phyloP scores from a whole-genome alignment of 1,140 invertebrate species.

The Meteorus sp. region DNA sequence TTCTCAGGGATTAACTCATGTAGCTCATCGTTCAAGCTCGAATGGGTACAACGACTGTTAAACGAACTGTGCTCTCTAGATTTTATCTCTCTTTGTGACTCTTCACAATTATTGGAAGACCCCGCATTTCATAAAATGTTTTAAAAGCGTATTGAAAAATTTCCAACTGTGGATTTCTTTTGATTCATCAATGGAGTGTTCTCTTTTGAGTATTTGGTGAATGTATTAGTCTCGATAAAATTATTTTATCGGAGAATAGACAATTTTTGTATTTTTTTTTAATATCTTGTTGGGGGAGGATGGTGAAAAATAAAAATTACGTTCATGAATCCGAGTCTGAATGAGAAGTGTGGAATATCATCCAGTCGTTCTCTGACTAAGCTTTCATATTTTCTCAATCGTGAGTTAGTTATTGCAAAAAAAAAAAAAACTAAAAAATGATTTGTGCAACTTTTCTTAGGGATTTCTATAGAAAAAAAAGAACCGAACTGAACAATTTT shows the following conservation, averaged over 20 bases:
- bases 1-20: constrained; percentile 8
- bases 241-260: neutral
- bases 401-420: too few species aligned
- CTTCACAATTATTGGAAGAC: constrained; percentile 13
- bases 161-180: neutral
- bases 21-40: constrained; percentile 8
- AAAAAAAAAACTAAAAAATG: too few species aligned
- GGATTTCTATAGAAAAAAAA: too few species aligned
- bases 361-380: too few species aligned
- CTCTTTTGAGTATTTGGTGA: neutral
- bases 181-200: neutral
- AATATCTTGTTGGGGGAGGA: too few species aligned
- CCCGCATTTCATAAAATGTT: neutral
- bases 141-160: neutral
- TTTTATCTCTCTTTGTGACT: constrained; percentile 7
- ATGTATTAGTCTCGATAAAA: neutral
- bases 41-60: constrained; percentile 7
- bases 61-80: constrained; percentile 14
- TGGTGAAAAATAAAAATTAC: too few species aligned
- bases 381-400: too few species aligned
- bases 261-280: neutral
- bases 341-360: too few species aligned
- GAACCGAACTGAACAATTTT: too few species aligned
- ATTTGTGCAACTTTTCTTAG: too few species aligned
- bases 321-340: too few species aligned